Conservation (phyloP, 2,797 vertebrate species). For the Premnoplex brunnescens region DNA sequence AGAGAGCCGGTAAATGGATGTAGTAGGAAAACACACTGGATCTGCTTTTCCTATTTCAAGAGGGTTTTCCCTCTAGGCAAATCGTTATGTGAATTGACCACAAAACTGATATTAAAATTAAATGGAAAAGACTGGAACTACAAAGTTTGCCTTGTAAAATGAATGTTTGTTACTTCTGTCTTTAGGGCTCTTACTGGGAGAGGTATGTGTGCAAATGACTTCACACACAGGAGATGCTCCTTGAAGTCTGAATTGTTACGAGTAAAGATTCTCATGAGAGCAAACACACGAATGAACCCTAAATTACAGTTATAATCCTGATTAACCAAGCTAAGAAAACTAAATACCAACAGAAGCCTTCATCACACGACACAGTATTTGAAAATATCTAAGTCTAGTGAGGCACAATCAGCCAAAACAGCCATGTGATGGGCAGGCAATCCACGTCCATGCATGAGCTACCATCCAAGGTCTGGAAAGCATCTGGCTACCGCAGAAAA, state of each 20-base stretch:
- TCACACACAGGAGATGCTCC: not conserved
- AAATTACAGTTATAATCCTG: not conserved
- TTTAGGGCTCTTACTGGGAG: not conserved
- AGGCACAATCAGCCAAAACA: not conserved
- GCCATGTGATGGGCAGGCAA: not conserved
- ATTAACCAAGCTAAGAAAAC: not conserved
- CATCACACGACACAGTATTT: not conserved
- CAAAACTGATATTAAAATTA: constrained; percentile 29
- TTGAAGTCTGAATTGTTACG: not conserved
- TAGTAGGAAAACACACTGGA: not conserved
- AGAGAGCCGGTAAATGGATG: not conserved
- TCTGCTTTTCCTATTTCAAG: not conserved
- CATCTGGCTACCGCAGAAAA: not conserved
- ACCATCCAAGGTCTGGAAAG: not conserved
- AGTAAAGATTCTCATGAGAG: not conserved
- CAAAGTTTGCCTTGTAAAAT: constrained; percentile 24
- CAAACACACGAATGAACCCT: not conserved
- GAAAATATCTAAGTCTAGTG: not conserved
- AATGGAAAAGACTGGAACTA: not conserved
- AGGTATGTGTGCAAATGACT: not conserved
- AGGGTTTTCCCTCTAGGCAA: not conserved
- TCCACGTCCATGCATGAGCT: not conserved
- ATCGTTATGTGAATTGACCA: not conserved
- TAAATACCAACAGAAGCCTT: not conserved
- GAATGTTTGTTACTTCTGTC: not conserved